Evolutionary conservation across 2,113 vertebrate genomes (phyloP).

Genomic region (Anguilla rostrata): DNA sequence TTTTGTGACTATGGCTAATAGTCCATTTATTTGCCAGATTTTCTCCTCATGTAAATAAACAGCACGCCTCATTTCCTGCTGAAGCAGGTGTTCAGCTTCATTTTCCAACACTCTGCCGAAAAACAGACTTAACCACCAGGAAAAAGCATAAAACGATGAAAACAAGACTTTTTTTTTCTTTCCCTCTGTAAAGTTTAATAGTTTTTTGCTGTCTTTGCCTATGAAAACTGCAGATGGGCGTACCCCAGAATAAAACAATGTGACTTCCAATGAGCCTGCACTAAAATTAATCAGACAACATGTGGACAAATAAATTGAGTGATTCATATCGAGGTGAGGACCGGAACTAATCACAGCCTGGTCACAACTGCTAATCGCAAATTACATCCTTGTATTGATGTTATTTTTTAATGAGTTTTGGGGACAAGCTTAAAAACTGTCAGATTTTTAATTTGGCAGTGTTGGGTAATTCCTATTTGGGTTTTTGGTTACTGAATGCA

Average conservation of each 20-base stretch:
- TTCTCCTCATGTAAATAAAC: constrained; percentile 62
- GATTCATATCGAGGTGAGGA: neutral
- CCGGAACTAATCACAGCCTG: neutral
- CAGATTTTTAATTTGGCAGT: neutral
- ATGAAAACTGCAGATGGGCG: neutral
- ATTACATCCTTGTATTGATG: neutral
- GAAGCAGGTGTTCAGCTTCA: constrained; percentile 18
- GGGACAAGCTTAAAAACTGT: neutral
- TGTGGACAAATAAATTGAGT: neutral
- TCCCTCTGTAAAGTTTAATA: neutral
- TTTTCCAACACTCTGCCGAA: constrained; percentile 5
- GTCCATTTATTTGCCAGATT: constrained; percentile 51
- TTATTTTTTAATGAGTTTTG: neutral
- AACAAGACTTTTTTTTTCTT: neutral
- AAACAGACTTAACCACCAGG: neutral
- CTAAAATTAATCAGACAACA: neutral
- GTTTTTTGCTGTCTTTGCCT: neutral
- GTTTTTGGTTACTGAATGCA: neutral
- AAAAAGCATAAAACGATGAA: neutral
- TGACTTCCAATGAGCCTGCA: neutral
- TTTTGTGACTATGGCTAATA: constrained; percentile 53
- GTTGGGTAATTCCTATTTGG: neutral
- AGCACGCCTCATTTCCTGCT: constrained; percentile 53
- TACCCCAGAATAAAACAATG: neutral
- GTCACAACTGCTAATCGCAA: neutral